Base-by-base conservation (phyloP, 1,140 invertebrate species). In the Zaprionus capensis region DNA sequence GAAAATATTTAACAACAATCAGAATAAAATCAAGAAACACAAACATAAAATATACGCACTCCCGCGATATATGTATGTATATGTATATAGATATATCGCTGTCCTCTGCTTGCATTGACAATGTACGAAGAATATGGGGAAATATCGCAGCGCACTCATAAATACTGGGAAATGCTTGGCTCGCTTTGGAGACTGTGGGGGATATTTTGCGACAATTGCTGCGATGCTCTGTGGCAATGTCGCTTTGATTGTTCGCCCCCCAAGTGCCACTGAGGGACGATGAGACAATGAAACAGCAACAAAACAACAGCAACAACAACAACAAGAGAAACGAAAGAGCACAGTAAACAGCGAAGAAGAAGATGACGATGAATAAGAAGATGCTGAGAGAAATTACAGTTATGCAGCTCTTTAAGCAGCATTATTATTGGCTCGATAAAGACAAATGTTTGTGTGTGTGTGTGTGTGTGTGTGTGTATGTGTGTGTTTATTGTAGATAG, bases 241-340 rank as follows among this genome's bases (percentile, higher is more conserved):
- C 61, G 31, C 20, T 70, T 75, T 63, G 66, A 75, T 63, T 63
- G 66, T 62, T 57, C 26, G 46, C 55, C 44, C 57, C 55, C 44
- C 49, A 69, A 62, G 49, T 67, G 63, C n/a, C 41, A 9, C 20
- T 44, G 46, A 38, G 63, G 70, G 31, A 58, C 31, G 28, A 15
- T 36, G 62, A 53, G 36, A 57, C 53, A 67, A 67, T 67, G 66
- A 20, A 46, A 46, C 15, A 44, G 41, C 7, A 9, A 31, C 28
- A 31, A 31, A 61, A 15, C 3, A 49, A 9, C 26, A 49, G 36
- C 15, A 58, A 9, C 41, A 44, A 11, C 41, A 44, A 17, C 41
- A 17, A 34, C 26, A 49, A 12, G 26, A 49, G 28, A 15, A 51
- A n/a, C 28, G 20, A 51, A 24, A 51, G 20, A 22, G 46, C 41